A percentile compares a stretch with the other conserved stretches of the same genome.
phyloP scores from a whole-genome alignment of 2,113 vertebrate species.

The Zeus faber region DNA sequence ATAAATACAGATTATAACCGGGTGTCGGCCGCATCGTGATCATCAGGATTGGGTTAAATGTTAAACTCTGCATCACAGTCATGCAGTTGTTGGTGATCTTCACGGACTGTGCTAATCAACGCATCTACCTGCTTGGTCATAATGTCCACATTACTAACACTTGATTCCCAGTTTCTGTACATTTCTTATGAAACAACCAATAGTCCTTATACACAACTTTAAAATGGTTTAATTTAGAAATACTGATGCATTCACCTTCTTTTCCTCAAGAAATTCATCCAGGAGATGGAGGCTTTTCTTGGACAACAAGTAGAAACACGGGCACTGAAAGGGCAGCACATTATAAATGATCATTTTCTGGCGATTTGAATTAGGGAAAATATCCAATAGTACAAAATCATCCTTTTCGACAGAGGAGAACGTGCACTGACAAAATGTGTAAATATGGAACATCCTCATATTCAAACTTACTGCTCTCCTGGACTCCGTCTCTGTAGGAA shows the following conservation, averaged over 20 bases:
- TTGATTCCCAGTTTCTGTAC: too few species aligned
- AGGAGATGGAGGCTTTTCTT: constrained; percentile 68
- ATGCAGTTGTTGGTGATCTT: too few species aligned
- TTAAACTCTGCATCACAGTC: too few species aligned
- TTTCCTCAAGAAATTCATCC: constrained; percentile 74
- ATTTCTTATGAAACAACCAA: background rate
- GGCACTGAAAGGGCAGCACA: constrained; percentile 65
- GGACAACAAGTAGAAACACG: constrained; percentile 79
- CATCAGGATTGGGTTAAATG: too few species aligned
- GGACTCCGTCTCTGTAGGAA: constrained; percentile 65
- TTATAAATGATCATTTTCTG: background rate
- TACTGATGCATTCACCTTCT: constrained; percentile 63
- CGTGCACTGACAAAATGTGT: too few species aligned
- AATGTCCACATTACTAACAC: too few species aligned
- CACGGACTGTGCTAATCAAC: too few species aligned
- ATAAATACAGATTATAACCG: background rate
- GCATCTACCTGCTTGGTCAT: too few species aligned
- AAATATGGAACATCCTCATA: background rate
- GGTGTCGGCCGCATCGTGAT: too few species aligned
- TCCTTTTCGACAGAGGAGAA: too few species aligned
- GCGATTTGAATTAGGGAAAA: too few species aligned
- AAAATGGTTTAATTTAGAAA: background rate
- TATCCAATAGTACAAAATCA: background rate
- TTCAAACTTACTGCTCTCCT: constrained; percentile 75
- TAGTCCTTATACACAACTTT: background rate